These are phyloP conservation scores for Macrotus californicus DNA, from an alignment of 2,113 vertebrate species.

Conservation along the genomic window DNA sequence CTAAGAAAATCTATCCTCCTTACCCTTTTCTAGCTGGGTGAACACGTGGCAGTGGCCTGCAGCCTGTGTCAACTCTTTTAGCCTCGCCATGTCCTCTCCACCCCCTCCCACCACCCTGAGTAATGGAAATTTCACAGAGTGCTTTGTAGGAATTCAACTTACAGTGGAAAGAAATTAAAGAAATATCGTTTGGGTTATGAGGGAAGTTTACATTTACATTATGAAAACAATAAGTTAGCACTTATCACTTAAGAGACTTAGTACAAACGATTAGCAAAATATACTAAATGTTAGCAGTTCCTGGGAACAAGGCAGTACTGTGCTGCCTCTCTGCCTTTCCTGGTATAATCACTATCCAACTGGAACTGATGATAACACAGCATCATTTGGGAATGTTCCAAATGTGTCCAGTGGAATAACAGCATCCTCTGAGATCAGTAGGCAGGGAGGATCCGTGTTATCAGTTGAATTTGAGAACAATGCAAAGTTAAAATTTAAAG, in stretches of 20 bases:
- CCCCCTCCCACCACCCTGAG: background rate
- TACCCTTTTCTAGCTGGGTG: background rate
- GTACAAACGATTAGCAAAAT: background rate
- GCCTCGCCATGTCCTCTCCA: background rate
- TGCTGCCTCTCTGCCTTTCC: background rate
- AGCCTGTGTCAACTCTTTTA: background rate
- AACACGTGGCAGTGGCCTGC: background rate
- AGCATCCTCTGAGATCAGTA: background rate
- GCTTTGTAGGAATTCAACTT: background rate
- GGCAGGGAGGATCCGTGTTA: background rate
- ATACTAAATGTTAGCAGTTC: background rate
- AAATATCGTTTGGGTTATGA: background rate
- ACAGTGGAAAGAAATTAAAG: background rate
- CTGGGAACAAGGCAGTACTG: background rate
- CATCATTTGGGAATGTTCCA: background rate
- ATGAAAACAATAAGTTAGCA: slow-evolving; percentile 29
- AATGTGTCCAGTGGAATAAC: background rate
- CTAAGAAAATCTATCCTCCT: slow-evolving; percentile 28
- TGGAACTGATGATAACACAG: background rate
- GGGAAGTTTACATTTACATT: background rate
- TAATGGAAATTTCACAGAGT: slow-evolving; percentile 24
- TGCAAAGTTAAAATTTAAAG: background rate
- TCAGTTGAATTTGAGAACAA: background rate
- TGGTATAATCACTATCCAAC: background rate
- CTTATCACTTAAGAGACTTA: slow-evolving; percentile 9